These are phyloP conservation scores for Caenorhabditis sp. DNA, from an alignment of 2,888 invertebrate genomes.

Conservation along the genomic window DNA sequence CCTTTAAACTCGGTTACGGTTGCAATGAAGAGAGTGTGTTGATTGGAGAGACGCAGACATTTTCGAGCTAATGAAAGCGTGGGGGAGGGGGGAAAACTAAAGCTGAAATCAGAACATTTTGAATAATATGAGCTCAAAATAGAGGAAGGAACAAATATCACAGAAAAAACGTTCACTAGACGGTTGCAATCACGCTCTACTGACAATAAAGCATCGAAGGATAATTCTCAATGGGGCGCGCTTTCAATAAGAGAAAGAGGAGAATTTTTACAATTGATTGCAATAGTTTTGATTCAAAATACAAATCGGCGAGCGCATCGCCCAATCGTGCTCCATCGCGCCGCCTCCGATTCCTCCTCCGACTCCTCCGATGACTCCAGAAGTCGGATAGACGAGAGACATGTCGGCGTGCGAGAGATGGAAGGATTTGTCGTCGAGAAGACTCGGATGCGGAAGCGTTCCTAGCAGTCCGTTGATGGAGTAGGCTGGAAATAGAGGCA, in stretches of 20 bases:
- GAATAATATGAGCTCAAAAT: too few relatives aligned
- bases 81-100: too few relatives aligned
- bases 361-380: neutral
- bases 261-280: slow-evolving; percentile 42
- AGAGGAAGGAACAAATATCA: too few relatives aligned
- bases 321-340: slow-evolving; percentile 51
- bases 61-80: too few relatives aligned
- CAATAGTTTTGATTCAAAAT: slow-evolving; percentile 50
- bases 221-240: neutral
- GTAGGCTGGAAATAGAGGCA: slow-evolving; percentile 58
- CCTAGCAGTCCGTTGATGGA: slow-evolving; percentile 77
- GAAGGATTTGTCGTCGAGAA: slow-evolving; percentile 35
- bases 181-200: neutral
- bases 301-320: slow-evolving; percentile 57
- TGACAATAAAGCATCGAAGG: neutral
- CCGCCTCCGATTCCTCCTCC: neutral
- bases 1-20: too few relatives aligned
- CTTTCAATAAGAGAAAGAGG: neutral
- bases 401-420: slow-evolving; percentile 49
- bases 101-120: too few relatives aligned
- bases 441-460: slow-evolving; percentile 24
- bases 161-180: neutral
- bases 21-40: too few relatives aligned
- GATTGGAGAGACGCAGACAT: too few relatives aligned
- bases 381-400: slow-evolving; percentile 54